Evolutionary conservation across 2,888 invertebrate genomes (phyloP).

Genomic region (Rotaria socialis): DNA sequence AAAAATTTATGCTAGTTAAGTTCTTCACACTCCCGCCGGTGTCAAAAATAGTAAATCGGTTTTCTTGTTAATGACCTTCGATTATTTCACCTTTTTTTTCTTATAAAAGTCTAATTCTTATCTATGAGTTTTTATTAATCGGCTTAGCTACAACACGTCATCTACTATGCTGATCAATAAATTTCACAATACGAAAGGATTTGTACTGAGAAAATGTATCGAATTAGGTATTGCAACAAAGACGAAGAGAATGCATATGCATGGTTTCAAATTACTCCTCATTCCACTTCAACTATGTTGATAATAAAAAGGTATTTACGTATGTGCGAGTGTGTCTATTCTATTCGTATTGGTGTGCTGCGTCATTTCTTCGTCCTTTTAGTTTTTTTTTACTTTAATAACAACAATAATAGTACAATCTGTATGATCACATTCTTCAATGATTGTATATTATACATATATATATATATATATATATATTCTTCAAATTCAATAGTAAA

Average conservation of each 20-base stretch:
- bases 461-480: background rate
- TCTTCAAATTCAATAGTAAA: background rate
- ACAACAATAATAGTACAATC: background rate
- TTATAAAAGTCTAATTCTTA: background rate
- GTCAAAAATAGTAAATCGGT: conserved; percentile 16
- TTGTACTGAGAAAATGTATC: background rate
- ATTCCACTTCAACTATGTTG: background rate
- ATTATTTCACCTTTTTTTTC: background rate
- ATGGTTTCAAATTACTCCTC: background rate
- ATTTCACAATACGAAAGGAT: background rate
- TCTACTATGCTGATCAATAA: background rate
- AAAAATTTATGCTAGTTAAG: background rate
- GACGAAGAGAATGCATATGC: background rate
- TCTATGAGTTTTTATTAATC: background rate
- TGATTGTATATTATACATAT: background rate
- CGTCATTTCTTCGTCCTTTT: background rate
- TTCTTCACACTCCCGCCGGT: background rate
- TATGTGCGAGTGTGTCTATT: conserved; percentile 13
- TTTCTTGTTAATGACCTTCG: background rate
- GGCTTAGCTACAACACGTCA: background rate
- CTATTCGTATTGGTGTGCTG: background rate
- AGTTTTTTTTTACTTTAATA: background rate
- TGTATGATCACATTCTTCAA: background rate
- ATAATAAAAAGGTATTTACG: conserved; percentile 18
- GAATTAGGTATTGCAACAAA: background rate